Evolutionary conservation across 1,140 invertebrate genomes (phyloP).

Genomic region (Orchestia grillus): DNA sequence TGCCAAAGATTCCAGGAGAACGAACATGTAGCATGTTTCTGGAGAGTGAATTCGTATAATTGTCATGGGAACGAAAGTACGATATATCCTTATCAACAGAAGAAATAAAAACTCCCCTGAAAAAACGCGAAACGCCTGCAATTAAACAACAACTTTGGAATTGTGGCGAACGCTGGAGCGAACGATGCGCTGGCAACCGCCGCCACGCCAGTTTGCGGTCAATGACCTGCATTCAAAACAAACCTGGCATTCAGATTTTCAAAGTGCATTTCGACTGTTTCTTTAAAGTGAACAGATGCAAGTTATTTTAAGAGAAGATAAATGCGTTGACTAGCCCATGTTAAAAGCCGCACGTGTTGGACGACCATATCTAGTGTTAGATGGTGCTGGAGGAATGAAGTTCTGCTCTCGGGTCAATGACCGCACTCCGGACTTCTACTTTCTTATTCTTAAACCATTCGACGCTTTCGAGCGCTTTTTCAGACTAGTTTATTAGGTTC

Average conservation of each 20-base stretch:
- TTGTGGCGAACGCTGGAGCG: not conserved
- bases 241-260: not conserved
- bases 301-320: not conserved
- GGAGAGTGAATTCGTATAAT: not conserved
- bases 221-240: slow-evolving; percentile 44
- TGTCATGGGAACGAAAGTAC: not conserved
- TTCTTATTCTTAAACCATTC: not conserved
- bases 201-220: not conserved
- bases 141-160: not conserved
- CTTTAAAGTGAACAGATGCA: not conserved
- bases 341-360: not conserved
- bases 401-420: slow-evolving; percentile 35
- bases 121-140: not conserved
- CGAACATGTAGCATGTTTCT: not conserved
- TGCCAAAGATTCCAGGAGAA: not conserved
- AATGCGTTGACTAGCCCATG: not conserved
- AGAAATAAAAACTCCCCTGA: not conserved
- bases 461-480: slow-evolving; percentile 19
- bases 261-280: not conserved
- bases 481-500: not conserved
- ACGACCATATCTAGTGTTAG: not conserved
- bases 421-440: slow-evolving; percentile 14
- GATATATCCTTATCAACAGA: not conserved
- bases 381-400: not conserved
- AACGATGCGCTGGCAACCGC: not conserved